Conservation (phyloP, 2,113 vertebrate genomes). For the Choloepus hoffmanni region DNA sequence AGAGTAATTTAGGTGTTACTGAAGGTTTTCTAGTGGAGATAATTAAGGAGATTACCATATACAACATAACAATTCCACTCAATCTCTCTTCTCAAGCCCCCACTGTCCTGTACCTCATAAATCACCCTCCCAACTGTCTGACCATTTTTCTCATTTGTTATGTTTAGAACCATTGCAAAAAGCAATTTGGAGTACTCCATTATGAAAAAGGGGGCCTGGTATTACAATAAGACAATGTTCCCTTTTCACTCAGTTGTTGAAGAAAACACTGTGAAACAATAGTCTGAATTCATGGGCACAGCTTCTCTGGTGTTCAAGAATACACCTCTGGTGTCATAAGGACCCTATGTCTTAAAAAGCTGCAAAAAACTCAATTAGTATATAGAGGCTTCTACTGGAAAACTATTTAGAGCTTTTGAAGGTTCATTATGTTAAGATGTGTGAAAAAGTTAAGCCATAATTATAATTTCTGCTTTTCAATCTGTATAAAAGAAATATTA, state of each 20-base stretch:
- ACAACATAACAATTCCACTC: no score
- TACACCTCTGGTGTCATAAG: background rate
- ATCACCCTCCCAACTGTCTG: background rate
- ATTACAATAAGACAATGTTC: background rate
- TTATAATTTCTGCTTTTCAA: slow-evolving; percentile 62
- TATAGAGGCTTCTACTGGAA: background rate
- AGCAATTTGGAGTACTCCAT: background rate
- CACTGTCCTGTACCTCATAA: background rate
- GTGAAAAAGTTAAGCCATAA: slow-evolving; percentile 12
- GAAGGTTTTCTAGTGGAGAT: background rate
- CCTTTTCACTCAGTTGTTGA: background rate
- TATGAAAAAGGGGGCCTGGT: background rate
- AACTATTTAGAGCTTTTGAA: slow-evolving; percentile 1
- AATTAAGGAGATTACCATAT: background rate
- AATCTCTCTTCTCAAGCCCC: background rate
- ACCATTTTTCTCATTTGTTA: background rate
- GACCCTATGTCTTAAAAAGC: background rate
- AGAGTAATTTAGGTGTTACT: background rate
- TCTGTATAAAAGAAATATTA: slow-evolving; percentile 66
- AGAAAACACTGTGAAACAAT: background rate
- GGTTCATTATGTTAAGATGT: background rate
- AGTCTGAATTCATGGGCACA: background rate
- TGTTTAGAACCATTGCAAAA: background rate
- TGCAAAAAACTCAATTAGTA: slow-evolving; percentile 4
- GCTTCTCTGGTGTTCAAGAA: background rate